phyloP scores from a whole-genome alignment of 1,140 invertebrate species.

The Heliconius hermathena region DNA sequence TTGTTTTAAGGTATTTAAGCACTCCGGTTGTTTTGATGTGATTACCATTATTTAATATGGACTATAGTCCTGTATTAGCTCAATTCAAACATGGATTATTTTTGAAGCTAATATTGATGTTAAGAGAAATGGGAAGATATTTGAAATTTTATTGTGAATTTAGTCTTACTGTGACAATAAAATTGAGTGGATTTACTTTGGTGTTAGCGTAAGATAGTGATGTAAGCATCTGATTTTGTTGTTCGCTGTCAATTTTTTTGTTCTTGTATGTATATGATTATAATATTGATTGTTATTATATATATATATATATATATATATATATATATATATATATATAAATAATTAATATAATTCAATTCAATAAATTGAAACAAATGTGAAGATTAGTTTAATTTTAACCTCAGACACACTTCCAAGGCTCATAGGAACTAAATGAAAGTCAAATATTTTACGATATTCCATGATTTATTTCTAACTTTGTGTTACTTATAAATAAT shows the following conservation, averaged over 20 bases:
- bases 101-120: constrained; percentile 8
- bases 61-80: constrained; percentile 8
- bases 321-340: neutral
- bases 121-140: constrained; percentile 4
- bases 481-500: too few relatives aligned
- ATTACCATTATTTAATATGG: constrained; percentile 6
- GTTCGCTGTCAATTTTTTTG: neutral
- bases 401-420: neutral
- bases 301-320: constrained; percentile 3
- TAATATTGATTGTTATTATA: neutral
- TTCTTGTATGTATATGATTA: neutral
- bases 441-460: too few relatives aligned
- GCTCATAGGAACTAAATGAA: too few relatives aligned
- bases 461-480: too few relatives aligned
- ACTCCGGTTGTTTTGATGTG: neutral
- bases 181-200: constrained; percentile 9
- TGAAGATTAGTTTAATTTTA: neutral
- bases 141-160: constrained; percentile 11
- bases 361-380: neutral
- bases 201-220: constrained; percentile 10
- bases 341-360: constrained; percentile 5
- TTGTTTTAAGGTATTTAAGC: constrained; percentile 2
- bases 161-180: constrained; percentile 14
- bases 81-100: neutral
- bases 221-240: neutral